Evolutionary conservation across 2,797 vertebrate genomes (phyloP), one percentile per base, ranked within the genome.

Genomic region (Hirundo rustica): DNA sequence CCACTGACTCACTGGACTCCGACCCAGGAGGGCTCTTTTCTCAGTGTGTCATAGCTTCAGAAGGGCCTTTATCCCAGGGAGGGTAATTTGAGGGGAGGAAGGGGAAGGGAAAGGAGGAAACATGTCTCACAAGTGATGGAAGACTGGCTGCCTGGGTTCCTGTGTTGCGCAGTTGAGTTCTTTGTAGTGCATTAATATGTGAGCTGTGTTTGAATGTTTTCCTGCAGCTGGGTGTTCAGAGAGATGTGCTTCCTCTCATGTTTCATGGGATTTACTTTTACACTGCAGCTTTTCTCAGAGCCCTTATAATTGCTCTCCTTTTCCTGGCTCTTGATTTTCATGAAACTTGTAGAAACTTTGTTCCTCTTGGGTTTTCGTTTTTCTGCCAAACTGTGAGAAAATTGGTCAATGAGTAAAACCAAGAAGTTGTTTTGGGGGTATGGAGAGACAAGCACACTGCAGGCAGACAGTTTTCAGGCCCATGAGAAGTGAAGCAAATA

Each of bases 331-430:
- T 60, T 84, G 66, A 34, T 88, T 94, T 94, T 90, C 36, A 32
- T 79, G 60, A 84, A 86, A 93, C 74, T 76, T 73, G 29, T 42
- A 67, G 83, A 82, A 96, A 94, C 48, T 93, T 90, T 55, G 18
- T 53, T 93, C 25, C 64, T 90, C 85, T 84, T 3, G 45, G n/a
- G 73, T 55, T 90, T 92, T 89, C 70, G 4, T 61, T 84, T 88
- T 25, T 45, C 55, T 86, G 51, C 73, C 83, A 93, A 44, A 86
- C 30, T 36, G 66, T 47, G 60, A 94, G 55, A 86, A 92, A 86
- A 78, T n/a, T 70, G 29, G 40, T 62, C 77, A 70, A 3, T 34
- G 44, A n/a, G 44, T 84, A 48, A 61, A 88, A 96, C 1, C 30
- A 74, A 77, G 45, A 40, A 48, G 29, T 61, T 77, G 32, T 89